Percentiles rank a stretch among this genome's conserved stretches.
These are phyloP conservation scores for Girardinus metallicus DNA, from an alignment of 2,797 vertebrate genomes.

Conservation along the genomic window DNA sequence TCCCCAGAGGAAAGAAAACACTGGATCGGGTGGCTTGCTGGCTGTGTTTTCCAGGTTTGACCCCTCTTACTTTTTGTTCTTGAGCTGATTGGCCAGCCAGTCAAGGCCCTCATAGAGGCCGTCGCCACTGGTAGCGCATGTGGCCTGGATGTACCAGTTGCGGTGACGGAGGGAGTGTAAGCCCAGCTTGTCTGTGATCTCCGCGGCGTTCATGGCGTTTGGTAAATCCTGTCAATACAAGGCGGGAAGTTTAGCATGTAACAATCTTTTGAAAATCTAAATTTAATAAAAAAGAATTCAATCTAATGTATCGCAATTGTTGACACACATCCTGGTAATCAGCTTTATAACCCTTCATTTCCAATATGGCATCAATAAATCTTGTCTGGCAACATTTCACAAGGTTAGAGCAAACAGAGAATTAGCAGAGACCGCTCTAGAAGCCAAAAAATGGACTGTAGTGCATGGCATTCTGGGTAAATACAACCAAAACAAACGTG, in stretches of 20 bases:
- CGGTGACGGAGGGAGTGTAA: slow-evolving; percentile 95
- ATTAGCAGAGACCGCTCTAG: no score
- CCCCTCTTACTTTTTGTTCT: slow-evolving; percentile 93
- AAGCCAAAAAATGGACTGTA: no score
- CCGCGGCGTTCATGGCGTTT: slow-evolving; percentile 96
- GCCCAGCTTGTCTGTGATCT: slow-evolving; percentile 97
- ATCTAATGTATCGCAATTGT: background rate
- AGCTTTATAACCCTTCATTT: background rate
- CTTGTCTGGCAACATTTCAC: background rate
- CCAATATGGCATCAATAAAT: background rate
- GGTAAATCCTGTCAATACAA: slow-evolving; percentile 87
- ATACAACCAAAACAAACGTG: no score
- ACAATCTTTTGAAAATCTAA: background rate
- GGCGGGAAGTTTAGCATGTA: slow-evolving; percentile 10
- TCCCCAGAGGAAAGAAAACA: slow-evolving; percentile 49
- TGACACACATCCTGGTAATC: background rate
- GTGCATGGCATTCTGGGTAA: no score
- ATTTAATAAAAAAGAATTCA: background rate
- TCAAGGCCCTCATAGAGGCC: slow-evolving; percentile 96
- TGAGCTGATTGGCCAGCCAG: slow-evolving; percentile 98
- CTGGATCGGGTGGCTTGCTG: slow-evolving; percentile 32
- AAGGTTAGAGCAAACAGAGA: background rate
- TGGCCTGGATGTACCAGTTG: slow-evolving; percentile 99
- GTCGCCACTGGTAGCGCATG: slow-evolving; percentile 95
- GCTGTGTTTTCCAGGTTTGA: slow-evolving; percentile 13